Evolutionary conservation across 2,797 vertebrate genomes (phyloP), one percentile per base, ranked within the genome.

Genomic region (Hypotaenidia philippensis): DNA sequence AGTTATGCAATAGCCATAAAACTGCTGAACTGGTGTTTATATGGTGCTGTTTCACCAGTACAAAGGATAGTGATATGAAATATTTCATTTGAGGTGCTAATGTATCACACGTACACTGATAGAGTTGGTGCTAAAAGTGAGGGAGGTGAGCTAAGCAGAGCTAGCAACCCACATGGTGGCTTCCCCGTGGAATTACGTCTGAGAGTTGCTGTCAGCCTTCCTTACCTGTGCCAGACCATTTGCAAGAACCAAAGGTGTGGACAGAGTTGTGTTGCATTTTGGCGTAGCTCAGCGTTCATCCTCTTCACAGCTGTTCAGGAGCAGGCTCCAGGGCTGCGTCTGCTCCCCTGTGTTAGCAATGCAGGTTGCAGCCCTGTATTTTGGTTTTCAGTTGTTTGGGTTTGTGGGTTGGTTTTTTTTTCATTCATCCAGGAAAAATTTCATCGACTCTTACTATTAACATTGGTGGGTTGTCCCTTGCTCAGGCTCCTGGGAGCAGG

Each of bases 1-100:
- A 98, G 97, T 97, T 97, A 97, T 96, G 97, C 97, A 97, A 96
- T 98, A 98, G 98, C 98, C 98, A 98, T 98, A 96, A 96, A 97
- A 92, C 84, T 97, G 78, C 96, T 96, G 95, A 85, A 91, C 95
- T 95, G 78, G 97, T 93, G 96, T 96, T 95, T 96, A 87, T 96
- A 93, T 41, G 97, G 98, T 99, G 98, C 98, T 44, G 41, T 44
- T 98, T 98, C 97, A 93, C 97, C 97, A 95, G 97, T 97, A 94
- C 98, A 98, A 98, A 98, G 97, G 97, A 98, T 72, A 93, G 82
- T 81, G 84, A 90, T 77, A 61, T 86, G 82, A 96, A 92, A 80
- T 92, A 70, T 72, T 94, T 89, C 65, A 74, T 89, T 93, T 71
- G 95, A 95, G 97, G 96, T 98, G 97, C 97, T 97, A 96, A 94